Conservation (phyloP, 2,888 invertebrate species). For the Lathronympha strigana region DNA sequence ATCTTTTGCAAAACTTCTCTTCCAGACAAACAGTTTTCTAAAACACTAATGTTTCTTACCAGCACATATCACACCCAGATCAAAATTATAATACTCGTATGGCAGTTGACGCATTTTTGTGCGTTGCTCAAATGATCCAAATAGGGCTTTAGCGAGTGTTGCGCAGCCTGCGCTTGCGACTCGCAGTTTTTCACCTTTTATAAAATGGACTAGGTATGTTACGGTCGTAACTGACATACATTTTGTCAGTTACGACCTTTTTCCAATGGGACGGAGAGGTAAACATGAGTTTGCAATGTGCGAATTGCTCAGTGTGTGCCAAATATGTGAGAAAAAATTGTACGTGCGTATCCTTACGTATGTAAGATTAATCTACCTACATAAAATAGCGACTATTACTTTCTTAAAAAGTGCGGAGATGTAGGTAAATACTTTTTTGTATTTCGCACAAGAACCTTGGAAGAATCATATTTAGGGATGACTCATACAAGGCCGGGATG, state of each 20-base stretch:
- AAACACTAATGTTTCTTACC: background rate
- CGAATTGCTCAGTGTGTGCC: conserved; percentile 1
- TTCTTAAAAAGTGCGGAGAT: too few species aligned
- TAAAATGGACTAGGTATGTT: background rate
- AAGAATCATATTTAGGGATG: too few species aligned
- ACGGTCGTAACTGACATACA: background rate
- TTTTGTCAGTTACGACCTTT: background rate
- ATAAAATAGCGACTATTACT: too few species aligned
- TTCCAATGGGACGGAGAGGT: background rate
- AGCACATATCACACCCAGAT: background rate
- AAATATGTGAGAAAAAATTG: conserved; percentile 5
- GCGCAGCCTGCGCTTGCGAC: conserved; percentile 21
- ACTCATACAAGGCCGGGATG: too few species aligned
- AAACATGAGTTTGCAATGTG: conserved; percentile 44
- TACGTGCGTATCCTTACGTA: background rate
- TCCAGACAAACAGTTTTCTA: too few species aligned
- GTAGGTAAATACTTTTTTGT: too few species aligned
- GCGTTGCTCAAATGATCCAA: conserved; percentile 42
- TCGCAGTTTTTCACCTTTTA: background rate
- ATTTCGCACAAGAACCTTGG: too few species aligned
- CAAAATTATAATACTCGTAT: conserved; percentile 25
- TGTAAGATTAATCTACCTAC: conserved; percentile 3
- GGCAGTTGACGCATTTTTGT: conserved; percentile 31
- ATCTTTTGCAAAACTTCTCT: too few species aligned
- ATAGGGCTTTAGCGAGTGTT: conserved; percentile 39